phyloP scores from a whole-genome alignment of 2,888 invertebrate genomes.

The Drosophila pseudotalamancana region DNA sequence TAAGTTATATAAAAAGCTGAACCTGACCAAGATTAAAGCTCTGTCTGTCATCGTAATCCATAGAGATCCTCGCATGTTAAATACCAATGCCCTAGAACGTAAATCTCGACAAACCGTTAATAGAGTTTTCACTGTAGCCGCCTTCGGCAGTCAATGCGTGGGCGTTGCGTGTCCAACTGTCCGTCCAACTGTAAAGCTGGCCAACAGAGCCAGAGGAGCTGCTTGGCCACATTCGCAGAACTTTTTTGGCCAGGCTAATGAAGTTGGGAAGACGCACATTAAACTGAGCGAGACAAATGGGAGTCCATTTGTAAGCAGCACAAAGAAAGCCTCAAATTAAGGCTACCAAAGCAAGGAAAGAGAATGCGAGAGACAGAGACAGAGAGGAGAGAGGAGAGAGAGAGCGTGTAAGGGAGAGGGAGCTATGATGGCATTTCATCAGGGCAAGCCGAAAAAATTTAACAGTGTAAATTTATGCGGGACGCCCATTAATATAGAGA shows the following conservation, averaged over 20 bases:
- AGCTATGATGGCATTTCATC: constrained; percentile 23
- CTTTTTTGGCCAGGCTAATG: constrained; percentile 52
- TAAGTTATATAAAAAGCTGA: too few relatives aligned
- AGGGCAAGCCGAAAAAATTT: constrained; percentile 22
- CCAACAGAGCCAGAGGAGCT: constrained; percentile 4
- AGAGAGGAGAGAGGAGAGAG: not conserved
- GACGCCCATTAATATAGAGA: constrained; percentile 38
- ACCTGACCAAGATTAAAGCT: too few relatives aligned
- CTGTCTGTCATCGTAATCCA: too few relatives aligned
- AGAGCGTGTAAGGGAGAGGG: not conserved
- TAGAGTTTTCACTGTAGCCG: constrained; percentile 11
- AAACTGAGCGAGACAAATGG: constrained; percentile 70
- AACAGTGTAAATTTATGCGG: constrained; percentile 51
- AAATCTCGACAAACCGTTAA: not conserved
- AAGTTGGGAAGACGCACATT: constrained; percentile 68
- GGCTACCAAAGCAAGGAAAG: constrained; percentile 26
- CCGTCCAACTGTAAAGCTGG: constrained; percentile 46
- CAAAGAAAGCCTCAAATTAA: constrained; percentile 62
- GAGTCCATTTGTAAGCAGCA: constrained; percentile 55
- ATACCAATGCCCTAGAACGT: too few relatives aligned
- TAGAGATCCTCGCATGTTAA: too few relatives aligned
- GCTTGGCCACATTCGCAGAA: constrained; percentile 34
- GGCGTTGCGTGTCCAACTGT: constrained; percentile 40
- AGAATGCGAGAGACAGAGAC: not conserved
- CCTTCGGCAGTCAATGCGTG: constrained; percentile 15